phyloP scores from a whole-genome alignment of 2,888 invertebrate genomes.

The Gnatocerus cornutus region DNA sequence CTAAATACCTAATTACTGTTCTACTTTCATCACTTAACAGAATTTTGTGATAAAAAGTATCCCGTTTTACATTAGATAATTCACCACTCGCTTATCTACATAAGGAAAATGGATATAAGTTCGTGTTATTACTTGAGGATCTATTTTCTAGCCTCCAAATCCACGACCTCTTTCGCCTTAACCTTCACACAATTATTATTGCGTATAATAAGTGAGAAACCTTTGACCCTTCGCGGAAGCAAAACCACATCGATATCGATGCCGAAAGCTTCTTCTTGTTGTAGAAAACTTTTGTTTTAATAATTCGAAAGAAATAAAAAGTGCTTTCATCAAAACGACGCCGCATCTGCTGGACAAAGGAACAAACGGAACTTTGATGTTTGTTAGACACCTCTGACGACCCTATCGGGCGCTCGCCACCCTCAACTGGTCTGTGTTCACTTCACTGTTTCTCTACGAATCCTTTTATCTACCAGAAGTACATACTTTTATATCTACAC shows the following conservation, averaged over 20 bases:
- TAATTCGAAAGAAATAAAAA: constrained; percentile 42
- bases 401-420: neutral
- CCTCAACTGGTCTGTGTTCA: constrained; percentile 26
- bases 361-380: constrained; percentile 48
- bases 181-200: constrained; percentile 27
- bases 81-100: too few relatives aligned
- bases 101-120: too few relatives aligned
- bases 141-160: neutral
- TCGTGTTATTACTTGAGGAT: too few relatives aligned
- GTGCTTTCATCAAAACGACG: constrained; percentile 39
- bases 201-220: constrained; percentile 21
- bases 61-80: too few relatives aligned
- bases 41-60: too few relatives aligned
- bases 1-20: constrained; percentile 16
- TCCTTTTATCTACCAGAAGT: constrained; percentile 17
- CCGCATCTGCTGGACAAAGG: constrained; percentile 47
- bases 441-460: constrained; percentile 31
- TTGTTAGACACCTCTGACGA: constrained; percentile 30
- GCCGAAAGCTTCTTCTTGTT: too few relatives aligned
- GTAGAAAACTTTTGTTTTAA: constrained; percentile 32
- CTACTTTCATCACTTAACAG: constrained; percentile 15
- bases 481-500: neutral
- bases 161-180: constrained; percentile 10
- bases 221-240: constrained; percentile 19
- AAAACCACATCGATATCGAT: constrained; percentile 3